A percentile compares a stretch with the other conserved stretches of the same genome.
These are phyloP conservation scores for Fulica atra DNA, from an alignment of 2,113 vertebrate species.

Conservation along the genomic window DNA sequence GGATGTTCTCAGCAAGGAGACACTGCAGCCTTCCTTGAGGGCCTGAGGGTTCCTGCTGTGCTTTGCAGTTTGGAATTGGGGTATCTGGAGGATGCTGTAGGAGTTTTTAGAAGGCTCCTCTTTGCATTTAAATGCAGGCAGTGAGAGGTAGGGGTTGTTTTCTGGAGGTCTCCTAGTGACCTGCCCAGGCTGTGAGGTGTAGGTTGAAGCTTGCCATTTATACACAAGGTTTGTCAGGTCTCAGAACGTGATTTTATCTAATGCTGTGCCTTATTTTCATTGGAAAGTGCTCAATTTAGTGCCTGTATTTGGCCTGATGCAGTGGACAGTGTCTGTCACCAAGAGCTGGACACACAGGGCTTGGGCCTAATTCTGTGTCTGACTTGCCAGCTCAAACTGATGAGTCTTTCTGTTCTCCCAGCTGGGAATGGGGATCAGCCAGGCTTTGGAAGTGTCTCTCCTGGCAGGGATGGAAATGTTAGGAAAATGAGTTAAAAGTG, in stretches of 20 bases:
- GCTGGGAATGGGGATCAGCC: neutral
- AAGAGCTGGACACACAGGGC: neutral
- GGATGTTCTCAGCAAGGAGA: neutral
- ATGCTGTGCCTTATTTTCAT: neutral
- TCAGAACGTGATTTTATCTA: neutral
- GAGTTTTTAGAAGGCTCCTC: neutral
- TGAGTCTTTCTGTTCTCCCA: neutral
- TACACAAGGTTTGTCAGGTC: neutral
- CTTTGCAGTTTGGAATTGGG: neutral
- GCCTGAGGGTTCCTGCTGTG: neutral
- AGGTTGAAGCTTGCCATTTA: neutral
- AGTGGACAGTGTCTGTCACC: neutral
- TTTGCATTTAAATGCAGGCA: neutral
- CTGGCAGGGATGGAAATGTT: neutral
- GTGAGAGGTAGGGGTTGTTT: neutral
- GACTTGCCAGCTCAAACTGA: neutral
- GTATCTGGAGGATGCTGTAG: neutral
- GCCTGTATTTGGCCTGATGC: neutral
- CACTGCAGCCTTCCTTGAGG: fast-evolving
- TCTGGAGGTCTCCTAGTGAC: neutral
- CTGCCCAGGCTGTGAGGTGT: neutral
- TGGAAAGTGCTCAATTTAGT: neutral
- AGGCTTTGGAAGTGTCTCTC: neutral
- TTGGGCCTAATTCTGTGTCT: neutral
- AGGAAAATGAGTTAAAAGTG: neutral